Conservation (phyloP, 2,113 vertebrate species). For the Taurulus bubalis region DNA sequence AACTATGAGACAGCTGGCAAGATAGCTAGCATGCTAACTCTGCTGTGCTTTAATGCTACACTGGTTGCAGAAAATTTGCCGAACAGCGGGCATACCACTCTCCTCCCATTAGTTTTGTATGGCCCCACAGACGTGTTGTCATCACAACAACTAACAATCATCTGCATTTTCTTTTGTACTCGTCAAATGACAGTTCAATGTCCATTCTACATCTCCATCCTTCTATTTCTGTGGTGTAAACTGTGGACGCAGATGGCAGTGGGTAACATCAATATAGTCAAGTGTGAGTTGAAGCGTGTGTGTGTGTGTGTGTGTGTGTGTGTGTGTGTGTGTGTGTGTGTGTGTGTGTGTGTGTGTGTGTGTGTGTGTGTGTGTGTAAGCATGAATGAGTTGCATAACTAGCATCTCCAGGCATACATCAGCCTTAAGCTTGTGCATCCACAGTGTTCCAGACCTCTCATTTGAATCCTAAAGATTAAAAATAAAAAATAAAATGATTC, state of each 20-base stretch:
- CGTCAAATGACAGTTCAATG: not conserved
- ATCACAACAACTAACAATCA: not conserved
- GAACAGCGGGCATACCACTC: not conserved
- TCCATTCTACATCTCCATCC: not conserved
- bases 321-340: not conserved
- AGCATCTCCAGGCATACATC: constrained; percentile 62
- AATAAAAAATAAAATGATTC: constrained; percentile 15
- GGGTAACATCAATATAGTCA: constrained; percentile 54
- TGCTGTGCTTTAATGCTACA: not conserved
- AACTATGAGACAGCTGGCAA: not conserved
- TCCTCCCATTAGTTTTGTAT: not conserved
- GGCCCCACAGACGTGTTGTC: not conserved
- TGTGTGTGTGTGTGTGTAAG: constrained; percentile 16
- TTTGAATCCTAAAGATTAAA: constrained; percentile 40
- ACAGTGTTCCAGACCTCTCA: constrained; percentile 38
- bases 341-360: constrained; percentile 2
- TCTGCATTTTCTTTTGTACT: not conserved
- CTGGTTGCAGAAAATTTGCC: not conserved
- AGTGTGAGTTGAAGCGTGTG: constrained; percentile 23
- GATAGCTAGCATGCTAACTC: not conserved
- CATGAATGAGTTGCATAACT: constrained; percentile 66
- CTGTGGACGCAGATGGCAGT: constrained; percentile 65
- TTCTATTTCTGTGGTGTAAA: constrained; percentile 20
- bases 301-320: constrained; percentile 1
- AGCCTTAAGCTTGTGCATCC: constrained; percentile 52